Conservation (phyloP, 2,888 invertebrate species). For the Mythimna albipuncta region DNA sequence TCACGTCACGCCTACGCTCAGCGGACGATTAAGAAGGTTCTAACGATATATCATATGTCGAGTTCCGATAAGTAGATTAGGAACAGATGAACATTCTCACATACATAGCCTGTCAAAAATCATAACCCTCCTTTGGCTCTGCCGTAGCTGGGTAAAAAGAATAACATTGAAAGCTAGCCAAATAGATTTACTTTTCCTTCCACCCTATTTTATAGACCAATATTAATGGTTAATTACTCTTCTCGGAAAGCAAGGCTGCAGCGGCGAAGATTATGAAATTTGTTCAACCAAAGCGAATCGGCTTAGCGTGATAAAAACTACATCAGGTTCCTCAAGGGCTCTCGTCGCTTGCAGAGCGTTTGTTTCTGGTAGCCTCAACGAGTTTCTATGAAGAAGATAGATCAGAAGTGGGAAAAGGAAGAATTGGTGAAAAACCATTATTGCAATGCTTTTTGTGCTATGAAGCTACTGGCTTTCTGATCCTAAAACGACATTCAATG, state of each 20-base stretch:
- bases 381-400: neutral
- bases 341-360: neutral
- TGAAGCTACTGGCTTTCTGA: neutral
- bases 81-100: too few species aligned
- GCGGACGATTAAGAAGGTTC: too few species aligned
- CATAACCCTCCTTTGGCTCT: too few species aligned
- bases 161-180: neutral
- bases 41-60: too few species aligned
- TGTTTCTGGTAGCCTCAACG: neutral
- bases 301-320: neutral
- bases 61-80: too few species aligned
- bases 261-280: neutral
- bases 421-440: neutral
- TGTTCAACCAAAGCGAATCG: slow-evolving; percentile 1
- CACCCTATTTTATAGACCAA: neutral
- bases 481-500: neutral
- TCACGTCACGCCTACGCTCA: too few species aligned
- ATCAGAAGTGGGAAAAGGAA: neutral
- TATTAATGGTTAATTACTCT: neutral
- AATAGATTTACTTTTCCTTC: neutral
- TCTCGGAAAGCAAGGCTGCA: neutral
- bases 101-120: too few species aligned
- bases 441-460: neutral
- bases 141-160: neutral
- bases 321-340: neutral